Conservation (phyloP, 2,888 invertebrate species). For the Tryphoninae sp. region DNA sequence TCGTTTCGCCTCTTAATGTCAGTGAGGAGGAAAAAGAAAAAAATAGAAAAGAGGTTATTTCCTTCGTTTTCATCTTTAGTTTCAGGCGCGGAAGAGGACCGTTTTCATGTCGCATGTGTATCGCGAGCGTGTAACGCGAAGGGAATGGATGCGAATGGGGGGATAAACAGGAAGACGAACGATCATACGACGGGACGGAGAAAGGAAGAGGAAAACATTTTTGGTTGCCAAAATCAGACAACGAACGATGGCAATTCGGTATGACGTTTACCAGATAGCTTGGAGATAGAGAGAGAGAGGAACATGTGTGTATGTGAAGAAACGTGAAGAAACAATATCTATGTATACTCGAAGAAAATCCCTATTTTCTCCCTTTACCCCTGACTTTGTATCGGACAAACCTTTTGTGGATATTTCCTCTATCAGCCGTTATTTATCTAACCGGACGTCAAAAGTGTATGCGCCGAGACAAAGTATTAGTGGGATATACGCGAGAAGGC, state of each 20-base stretch:
- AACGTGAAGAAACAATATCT: slow-evolving; percentile 56
- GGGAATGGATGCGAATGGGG: slow-evolving; percentile 23
- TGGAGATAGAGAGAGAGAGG: slow-evolving; percentile 23
- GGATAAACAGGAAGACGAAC: slow-evolving; percentile 45
- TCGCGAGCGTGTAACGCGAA: slow-evolving; percentile 7
- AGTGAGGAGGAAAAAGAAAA: slow-evolving; percentile 33
- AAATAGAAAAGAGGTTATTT: slow-evolving; percentile 14
- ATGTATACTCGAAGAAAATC: slow-evolving; percentile 61
- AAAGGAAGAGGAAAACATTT: slow-evolving; percentile 53
- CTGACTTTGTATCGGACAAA: slow-evolving; percentile 17
- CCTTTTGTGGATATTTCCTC: slow-evolving; percentile 53
- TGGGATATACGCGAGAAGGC: slow-evolving; percentile 45
- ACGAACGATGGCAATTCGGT: slow-evolving; percentile 67
- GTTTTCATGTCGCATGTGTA: slow-evolving; percentile 16
- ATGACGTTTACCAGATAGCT: slow-evolving; percentile 70
- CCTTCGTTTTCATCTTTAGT: slow-evolving; percentile 54
- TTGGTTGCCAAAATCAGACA: slow-evolving; percentile 73
- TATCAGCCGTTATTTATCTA: slow-evolving; percentile 68
- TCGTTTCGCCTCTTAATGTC: slow-evolving; percentile 60
- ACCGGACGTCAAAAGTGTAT: slow-evolving; percentile 55
- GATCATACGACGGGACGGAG: slow-evolving; percentile 39
- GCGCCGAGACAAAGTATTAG: slow-evolving; percentile 60
- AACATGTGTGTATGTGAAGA: background rate
- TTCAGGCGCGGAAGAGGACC: slow-evolving; percentile 37
- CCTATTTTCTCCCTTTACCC: slow-evolving; percentile 35